Percentiles rank a stretch among this genome's conserved stretches.
phyloP scores from a whole-genome alignment of 2,888 invertebrate genomes.

The Sturmia bella region DNA sequence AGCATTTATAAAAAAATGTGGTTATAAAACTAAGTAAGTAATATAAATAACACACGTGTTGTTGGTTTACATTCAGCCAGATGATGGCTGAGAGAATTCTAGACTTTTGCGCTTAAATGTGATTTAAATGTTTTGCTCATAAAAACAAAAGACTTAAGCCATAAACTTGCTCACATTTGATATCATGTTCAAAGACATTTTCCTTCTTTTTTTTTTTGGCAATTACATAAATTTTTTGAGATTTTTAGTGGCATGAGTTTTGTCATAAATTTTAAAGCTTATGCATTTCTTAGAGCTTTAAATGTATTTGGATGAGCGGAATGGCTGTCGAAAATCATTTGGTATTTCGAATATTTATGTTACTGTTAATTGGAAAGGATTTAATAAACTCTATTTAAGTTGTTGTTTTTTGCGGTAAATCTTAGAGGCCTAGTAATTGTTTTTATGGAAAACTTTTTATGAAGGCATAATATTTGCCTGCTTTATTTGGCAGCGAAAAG shows the following conservation, averaged over 20 bases:
- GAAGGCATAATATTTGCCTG: too few relatives aligned
- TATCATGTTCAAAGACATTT: background rate
- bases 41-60: conserved; percentile 48
- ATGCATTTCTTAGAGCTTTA: background rate
- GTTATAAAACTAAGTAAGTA: conserved; percentile 27
- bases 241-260: conserved; percentile 1
- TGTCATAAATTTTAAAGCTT: conserved; percentile 4
- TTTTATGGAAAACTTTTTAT: too few relatives aligned
- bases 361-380: conserved; percentile 14
- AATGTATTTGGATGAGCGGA: background rate
- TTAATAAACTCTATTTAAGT: background rate
- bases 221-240: background rate
- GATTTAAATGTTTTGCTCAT: conserved; percentile 9
- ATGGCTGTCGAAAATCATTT: background rate
- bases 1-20: conserved; percentile 30
- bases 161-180: conserved; percentile 7
- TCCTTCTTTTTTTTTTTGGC: background rate
- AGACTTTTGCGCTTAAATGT: background rate
- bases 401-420: background rate
- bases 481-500: too few relatives aligned
- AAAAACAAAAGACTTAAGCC: conserved; percentile 55
- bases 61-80: background rate
- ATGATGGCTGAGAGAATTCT: conserved; percentile 17
- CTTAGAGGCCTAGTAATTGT: background rate
- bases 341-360: background rate